phyloP scores from a whole-genome alignment of 2,888 invertebrate species.

The Lepidonotus clava region DNA sequence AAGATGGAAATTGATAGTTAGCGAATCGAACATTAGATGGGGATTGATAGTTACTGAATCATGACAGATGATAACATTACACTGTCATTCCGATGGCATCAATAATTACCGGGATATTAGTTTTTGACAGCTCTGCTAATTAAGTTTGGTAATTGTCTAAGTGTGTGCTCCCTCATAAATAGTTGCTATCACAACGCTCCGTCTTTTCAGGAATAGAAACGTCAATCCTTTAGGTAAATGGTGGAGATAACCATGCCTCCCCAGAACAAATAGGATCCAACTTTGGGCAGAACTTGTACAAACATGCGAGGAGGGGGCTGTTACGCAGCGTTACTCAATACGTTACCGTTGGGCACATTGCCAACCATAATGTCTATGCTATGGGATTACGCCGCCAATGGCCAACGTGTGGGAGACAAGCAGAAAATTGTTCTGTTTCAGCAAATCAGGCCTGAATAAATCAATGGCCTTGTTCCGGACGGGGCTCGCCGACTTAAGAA shows the following conservation, averaged over 20 bases:
- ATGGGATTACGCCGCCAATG: background rate
- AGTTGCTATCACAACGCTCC: background rate
- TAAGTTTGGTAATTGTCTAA: background rate
- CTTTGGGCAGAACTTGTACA: too few species aligned
- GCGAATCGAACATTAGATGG: too few species aligned
- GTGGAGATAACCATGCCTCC: background rate
- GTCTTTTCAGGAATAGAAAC: background rate
- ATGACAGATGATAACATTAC: background rate
- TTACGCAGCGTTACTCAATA: too few species aligned
- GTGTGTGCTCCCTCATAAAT: background rate
- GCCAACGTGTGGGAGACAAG: background rate
- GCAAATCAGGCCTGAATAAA: background rate
- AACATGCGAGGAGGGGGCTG: too few species aligned
- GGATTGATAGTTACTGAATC: too few species aligned
- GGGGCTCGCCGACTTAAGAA: background rate
- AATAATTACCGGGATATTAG: background rate
- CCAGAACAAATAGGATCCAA: background rate
- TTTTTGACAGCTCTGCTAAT: background rate
- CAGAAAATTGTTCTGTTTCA: slow-evolving; percentile 7
- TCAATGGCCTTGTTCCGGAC: background rate
- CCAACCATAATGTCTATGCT: too few species aligned
- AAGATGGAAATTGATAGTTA: too few species aligned
- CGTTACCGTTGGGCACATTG: too few species aligned
- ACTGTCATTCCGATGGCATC: background rate
- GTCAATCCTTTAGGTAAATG: background rate